Conservation (phyloP, 2,888 invertebrate species). For the Colostygia pectinataria region DNA sequence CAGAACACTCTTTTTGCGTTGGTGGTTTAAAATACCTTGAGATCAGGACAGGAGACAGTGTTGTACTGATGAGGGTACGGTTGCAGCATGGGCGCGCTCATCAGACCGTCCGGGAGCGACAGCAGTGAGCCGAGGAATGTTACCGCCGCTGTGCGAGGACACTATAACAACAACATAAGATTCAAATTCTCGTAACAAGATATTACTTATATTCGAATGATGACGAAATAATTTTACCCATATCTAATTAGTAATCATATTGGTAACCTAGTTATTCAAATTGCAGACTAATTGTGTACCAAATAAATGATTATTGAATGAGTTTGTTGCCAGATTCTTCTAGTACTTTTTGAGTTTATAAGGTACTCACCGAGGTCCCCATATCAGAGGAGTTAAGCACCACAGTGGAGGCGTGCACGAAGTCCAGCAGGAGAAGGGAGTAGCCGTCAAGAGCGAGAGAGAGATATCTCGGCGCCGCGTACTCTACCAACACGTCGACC, state of each 20-base stretch:
- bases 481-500: constrained; percentile 89
- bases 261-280: too few species aligned
- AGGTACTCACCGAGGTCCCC: constrained; percentile 75
- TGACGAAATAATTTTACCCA: too few species aligned
- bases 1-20: too few species aligned
- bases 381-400: constrained; percentile 92
- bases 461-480: constrained; percentile 94
- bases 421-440: constrained; percentile 92
- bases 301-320: too few species aligned
- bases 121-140: constrained; percentile 94
- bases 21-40: constrained; percentile 86
- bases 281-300: too few species aligned
- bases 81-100: constrained; percentile 86
- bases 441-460: constrained; percentile 94
- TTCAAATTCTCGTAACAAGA: neutral
- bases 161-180: constrained; percentile 62
- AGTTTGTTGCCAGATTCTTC: too few species aligned
- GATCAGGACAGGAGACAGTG: constrained; percentile 86
- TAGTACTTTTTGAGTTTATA: too few species aligned
- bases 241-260: too few species aligned
- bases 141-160: constrained; percentile 95
- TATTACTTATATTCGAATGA: too few species aligned
- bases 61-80: constrained; percentile 85
- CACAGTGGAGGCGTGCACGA: constrained; percentile 94
- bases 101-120: constrained; percentile 88